Evolutionary conservation across 2,888 invertebrate species (phyloP), one percentile per base, ranked within the genome.

Genomic region (Drosophila falleni): DNA sequence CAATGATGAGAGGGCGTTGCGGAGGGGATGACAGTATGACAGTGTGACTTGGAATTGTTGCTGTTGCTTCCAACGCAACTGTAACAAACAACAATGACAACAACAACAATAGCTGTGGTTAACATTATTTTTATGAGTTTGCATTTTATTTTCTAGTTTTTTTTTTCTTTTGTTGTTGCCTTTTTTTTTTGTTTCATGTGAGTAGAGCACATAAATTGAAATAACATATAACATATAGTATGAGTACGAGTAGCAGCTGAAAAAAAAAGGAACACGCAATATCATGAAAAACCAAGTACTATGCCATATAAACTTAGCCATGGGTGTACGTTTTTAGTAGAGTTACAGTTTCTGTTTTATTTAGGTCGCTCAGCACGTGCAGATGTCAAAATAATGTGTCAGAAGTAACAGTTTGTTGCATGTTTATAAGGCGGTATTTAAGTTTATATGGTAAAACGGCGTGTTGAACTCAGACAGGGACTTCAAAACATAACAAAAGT

Each of bases 81-180:
- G 64, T 74, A 74, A 44, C 82, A 62, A 66, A 51, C 76, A 82
- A 85, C 72, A 85, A 81, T 56, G 62, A 65, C 50, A 11, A 10
- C 54, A 42, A 29, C 51, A 56, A 55, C 42, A 51, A 58, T 59
- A 73, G 63, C 71, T 78, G 71, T 46, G 83, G 72, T 63, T 77
- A 86, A 71, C 73, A 75, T 73, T 80, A 71, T 73, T 75, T 78
- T 74, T 78, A 84, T 89, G 84, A 89, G 75, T 76, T 75, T 70
- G 78, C 89, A 83, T 71, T 86, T 82, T 83, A 55, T 65, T 76
- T 75, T 51, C 56, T 59, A 19, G 54, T 33, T 53, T 46, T 33
- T 55, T 46, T 63, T 39, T 42, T 10, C 19, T 35, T 16, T 49
- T 47, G 37, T 58, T 58, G 35, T 46, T 44, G 26, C 1, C 15